These are phyloP conservation scores for Cyprinodon tularosa DNA, from an alignment of 2,113 vertebrate genomes.

Conservation along the genomic window DNA sequence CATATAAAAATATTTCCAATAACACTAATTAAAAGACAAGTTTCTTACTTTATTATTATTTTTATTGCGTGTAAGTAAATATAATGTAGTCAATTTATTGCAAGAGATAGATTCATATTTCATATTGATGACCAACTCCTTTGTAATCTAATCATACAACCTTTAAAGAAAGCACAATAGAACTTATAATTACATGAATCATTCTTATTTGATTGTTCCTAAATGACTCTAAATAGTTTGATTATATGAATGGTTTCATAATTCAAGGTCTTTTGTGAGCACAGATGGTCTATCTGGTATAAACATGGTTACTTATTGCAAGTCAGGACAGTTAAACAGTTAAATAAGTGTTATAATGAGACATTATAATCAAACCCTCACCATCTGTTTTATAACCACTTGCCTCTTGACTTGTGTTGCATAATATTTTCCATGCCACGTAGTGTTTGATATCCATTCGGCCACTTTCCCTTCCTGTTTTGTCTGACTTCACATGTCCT, in stretches of 20 bases:
- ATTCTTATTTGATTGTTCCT: background rate
- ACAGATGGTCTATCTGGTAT: background rate
- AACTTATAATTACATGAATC: background rate
- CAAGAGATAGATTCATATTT: background rate
- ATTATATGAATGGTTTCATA: background rate
- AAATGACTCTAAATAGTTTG: background rate
- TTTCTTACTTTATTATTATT: background rate
- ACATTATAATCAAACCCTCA: background rate
- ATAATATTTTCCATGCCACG: background rate
- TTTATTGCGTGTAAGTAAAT: background rate
- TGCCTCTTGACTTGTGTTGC: background rate
- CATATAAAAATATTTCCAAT: background rate
- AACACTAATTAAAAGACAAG: background rate
- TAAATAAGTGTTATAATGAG: background rate
- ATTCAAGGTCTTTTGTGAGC: background rate
- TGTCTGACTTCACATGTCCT: background rate
- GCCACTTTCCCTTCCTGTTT: too few relatives aligned
- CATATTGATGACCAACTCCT: background rate
- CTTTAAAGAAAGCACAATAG: background rate
- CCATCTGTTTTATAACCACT: too few relatives aligned
- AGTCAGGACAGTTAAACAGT: background rate
- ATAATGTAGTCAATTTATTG: too few relatives aligned
- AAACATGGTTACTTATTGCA: background rate
- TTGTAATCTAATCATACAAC: background rate
- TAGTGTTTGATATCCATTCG: background rate